These are phyloP conservation scores for Stictocephala bisonia DNA, from an alignment of 2,888 invertebrate species.

Conservation along the genomic window DNA sequence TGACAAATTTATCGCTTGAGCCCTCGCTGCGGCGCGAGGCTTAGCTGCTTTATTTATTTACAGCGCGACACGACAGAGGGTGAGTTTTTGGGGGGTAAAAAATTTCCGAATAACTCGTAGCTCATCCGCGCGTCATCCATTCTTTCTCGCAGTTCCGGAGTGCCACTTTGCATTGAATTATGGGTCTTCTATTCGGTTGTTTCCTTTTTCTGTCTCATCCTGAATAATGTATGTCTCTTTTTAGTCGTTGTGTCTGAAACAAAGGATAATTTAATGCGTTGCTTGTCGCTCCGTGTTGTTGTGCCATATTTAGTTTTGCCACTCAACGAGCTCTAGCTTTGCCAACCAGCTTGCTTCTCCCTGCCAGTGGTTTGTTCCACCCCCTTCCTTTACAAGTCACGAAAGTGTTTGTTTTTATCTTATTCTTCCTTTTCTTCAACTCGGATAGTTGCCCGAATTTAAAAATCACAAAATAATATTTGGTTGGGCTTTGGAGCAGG, in stretches of 20 bases:
- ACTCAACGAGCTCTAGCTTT: background rate
- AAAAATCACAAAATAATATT: no score
- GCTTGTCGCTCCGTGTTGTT: background rate
- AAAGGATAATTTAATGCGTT: constrained; percentile 35
- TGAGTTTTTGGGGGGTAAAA: constrained; percentile 43
- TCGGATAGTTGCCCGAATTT: no score
- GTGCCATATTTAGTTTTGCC: constrained; percentile 17
- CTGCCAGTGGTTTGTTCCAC: no score
- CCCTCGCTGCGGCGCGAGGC: constrained; percentile 30
- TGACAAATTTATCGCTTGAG: constrained; percentile 48
- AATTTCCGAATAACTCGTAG: constrained; percentile 45
- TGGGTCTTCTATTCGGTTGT: constrained; percentile 42
- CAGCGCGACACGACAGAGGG: constrained; percentile 37
- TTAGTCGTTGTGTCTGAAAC: constrained; percentile 37
- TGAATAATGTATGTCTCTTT: constrained; percentile 47
- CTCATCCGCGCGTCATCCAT: constrained; percentile 39
- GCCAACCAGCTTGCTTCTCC: no score
- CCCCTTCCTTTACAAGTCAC: no score
- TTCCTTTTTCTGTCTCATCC: constrained; percentile 46
- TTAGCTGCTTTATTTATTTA: constrained; percentile 45
- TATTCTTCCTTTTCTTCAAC: no score
- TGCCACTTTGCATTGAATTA: constrained; percentile 44
- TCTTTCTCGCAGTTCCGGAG: constrained; percentile 18
- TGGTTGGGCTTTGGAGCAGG: no score
- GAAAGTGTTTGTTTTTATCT: no score